Base-by-base conservation (phyloP, 2,888 invertebrate species). In the Ernsta delagoae region DNA sequence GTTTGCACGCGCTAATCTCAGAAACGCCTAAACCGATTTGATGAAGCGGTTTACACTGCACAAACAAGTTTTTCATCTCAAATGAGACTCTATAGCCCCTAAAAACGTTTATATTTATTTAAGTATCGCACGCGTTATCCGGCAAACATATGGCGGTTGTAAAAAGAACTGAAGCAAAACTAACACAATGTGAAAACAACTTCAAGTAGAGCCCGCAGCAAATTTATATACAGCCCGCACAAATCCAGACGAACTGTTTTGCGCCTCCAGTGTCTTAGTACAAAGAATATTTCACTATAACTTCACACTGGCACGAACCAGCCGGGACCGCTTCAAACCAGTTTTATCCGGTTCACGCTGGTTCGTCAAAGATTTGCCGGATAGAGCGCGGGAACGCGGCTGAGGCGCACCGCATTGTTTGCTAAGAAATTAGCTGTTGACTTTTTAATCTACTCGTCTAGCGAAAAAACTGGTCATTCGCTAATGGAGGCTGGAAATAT, bases 211-310 rank as follows among this genome's bases (percentile, higher is more conserved):
- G 60, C 70, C 34, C 34, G 59, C 56, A 53, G 68, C 61, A 66
- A 71, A 70, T 73, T 73, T 73, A 73, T 70, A 68, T 69, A 65
- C 60, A 45, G 59, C 70, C 70, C 60, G 60, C 65, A 69, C 70
- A 73, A 73, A 73, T 73, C 71, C 57, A 70, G 73, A 73, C 65
- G 67, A 68, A 73, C 70, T 60, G 71, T 31, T 65, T 53, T 59
- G 63, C 60, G 67, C 60, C 8, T 67, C n/a, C 11, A 16, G 12
- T 39, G 54, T 12, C 70, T 70, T 57, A 65, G 67, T n/a, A 68
- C 65, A 63, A 71, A 72, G 74, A 72, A 71, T 75, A 75, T 75
- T 74, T 71, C 73, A 65, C 70, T 60, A 64, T 74, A 66, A 73
- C 69, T 74, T 63, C 63, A 41, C 12, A 65, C 59, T 31, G 36